These are phyloP conservation scores for Scomber scombrus DNA, from an alignment of 2,113 vertebrate genomes.

Conservation along the genomic window DNA sequence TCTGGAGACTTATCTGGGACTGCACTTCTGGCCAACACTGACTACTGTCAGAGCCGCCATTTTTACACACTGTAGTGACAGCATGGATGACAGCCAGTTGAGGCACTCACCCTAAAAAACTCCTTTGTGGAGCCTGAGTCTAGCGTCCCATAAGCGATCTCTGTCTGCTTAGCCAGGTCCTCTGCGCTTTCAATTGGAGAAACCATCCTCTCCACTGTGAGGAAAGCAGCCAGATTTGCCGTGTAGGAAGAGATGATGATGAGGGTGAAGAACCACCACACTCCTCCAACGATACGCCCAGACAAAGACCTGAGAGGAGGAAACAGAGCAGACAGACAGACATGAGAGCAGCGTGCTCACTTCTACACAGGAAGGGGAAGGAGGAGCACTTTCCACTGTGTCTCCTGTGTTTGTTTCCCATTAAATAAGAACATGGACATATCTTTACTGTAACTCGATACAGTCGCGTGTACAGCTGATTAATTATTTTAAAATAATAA, in stretches of 20 bases:
- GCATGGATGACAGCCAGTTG: slow-evolving; percentile 4
- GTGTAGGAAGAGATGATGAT: slow-evolving; percentile 99
- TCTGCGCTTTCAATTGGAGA: slow-evolving; percentile 97
- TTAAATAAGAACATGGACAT: neutral
- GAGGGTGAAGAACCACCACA: slow-evolving; percentile 99
- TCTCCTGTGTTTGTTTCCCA: neutral
- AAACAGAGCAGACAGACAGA: slow-evolving; percentile 38
- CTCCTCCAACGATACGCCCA: slow-evolving; percentile 96
- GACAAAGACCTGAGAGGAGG: slow-evolving; percentile 91
- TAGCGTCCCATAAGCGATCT: slow-evolving; percentile 97
- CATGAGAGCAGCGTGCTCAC: slow-evolving; percentile 42
- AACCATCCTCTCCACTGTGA: slow-evolving; percentile 98
- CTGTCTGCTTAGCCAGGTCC: slow-evolving; percentile 97
- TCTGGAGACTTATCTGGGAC: slow-evolving; percentile 19
- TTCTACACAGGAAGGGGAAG: neutral
- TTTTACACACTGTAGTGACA: neutral
- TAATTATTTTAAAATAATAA: slow-evolving; percentile 31
- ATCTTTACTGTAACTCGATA: slow-evolving; percentile 18
- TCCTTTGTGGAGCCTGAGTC: slow-evolving; percentile 99
- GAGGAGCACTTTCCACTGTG: neutral
- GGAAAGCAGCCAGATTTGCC: slow-evolving; percentile 97
- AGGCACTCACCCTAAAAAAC: slow-evolving; percentile 94
- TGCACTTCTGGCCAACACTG: slow-evolving; percentile 35
- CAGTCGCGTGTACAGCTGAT: slow-evolving; percentile 33
- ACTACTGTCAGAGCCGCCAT: neutral